A percentile compares a stretch with the other conserved stretches of the same genome.
These are phyloP conservation scores for Silurus meridionalis DNA, from an alignment of 2,113 vertebrate species.

Conservation along the genomic window DNA sequence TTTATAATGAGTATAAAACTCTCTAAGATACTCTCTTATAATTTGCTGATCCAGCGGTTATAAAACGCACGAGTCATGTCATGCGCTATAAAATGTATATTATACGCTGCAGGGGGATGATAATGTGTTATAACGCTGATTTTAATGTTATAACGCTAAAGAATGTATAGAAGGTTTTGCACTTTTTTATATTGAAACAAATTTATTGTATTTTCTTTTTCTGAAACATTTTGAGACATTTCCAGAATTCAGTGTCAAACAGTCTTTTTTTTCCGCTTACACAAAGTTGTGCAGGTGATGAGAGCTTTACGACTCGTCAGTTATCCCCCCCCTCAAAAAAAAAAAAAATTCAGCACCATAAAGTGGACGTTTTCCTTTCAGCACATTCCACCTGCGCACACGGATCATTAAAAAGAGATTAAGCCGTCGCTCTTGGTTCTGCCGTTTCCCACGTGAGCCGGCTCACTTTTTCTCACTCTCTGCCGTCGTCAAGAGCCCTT, in stretches of 20 bases:
- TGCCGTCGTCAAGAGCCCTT: conserved; percentile 60
- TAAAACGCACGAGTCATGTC: too few species aligned
- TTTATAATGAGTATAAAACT: too few species aligned
- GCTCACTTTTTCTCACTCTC: conserved; percentile 60
- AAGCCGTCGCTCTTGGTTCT: conserved; percentile 49
- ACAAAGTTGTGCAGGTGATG: not conserved
- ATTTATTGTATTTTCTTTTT: too few species aligned
- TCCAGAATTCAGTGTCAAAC: not conserved
- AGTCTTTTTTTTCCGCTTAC: not conserved
- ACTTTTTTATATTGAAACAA: too few species aligned
- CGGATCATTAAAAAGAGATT: conserved; percentile 78
- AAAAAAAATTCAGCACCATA: not conserved
- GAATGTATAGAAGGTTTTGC: too few species aligned
- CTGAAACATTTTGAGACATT: not conserved
- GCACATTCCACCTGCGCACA: conserved; percentile 47
- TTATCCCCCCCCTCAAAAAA: not conserved
- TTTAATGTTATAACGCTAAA: too few species aligned
- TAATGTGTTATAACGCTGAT: too few species aligned
- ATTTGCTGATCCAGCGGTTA: too few species aligned
- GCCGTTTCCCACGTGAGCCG: conserved; percentile 31
- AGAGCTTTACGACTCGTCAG: not conserved
- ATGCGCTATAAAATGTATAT: too few species aligned
- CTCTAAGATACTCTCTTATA: too few species aligned
- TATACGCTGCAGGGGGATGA: too few species aligned
- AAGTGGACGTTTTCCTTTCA: not conserved